Evolutionary conservation across 2,888 invertebrate genomes (phyloP).

Genomic region (Tipula helvola): DNA sequence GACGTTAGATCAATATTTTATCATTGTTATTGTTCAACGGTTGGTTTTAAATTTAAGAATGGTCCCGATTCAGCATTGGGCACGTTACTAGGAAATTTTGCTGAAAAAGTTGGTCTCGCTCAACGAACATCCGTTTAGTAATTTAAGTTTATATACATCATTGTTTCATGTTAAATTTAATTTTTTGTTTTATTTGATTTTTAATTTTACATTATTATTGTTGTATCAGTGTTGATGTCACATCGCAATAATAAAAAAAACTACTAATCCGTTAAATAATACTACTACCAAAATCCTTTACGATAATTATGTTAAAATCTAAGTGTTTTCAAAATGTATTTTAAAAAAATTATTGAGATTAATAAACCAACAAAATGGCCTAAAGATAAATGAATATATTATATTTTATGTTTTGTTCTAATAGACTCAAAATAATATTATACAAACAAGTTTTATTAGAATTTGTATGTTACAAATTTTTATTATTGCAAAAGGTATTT

Average conservation of each 20-base stretch:
- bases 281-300: background rate
- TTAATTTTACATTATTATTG: background rate
- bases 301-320: background rate
- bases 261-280: background rate
- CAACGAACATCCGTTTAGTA: constrained; percentile 11
- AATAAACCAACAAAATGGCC: background rate
- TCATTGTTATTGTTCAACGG: constrained; percentile 16
- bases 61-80: constrained; percentile 15
- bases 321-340: background rate
- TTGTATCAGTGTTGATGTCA: background rate
- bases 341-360: background rate
- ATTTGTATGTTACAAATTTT: background rate
- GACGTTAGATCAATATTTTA: constrained; percentile 15
- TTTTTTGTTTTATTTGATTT: background rate
- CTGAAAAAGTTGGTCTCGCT: constrained; percentile 15
- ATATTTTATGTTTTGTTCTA: background rate
- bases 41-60: constrained; percentile 16
- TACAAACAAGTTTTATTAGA: background rate
- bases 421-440: background rate
- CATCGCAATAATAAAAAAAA: background rate
- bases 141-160: background rate
- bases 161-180: background rate
- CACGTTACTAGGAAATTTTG: constrained; percentile 16
- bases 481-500: background rate
- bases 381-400: background rate